These are phyloP conservation scores for Grammomys dolichurus DNA, from an alignment of 2,113 vertebrate genomes.

Conservation along the genomic window DNA sequence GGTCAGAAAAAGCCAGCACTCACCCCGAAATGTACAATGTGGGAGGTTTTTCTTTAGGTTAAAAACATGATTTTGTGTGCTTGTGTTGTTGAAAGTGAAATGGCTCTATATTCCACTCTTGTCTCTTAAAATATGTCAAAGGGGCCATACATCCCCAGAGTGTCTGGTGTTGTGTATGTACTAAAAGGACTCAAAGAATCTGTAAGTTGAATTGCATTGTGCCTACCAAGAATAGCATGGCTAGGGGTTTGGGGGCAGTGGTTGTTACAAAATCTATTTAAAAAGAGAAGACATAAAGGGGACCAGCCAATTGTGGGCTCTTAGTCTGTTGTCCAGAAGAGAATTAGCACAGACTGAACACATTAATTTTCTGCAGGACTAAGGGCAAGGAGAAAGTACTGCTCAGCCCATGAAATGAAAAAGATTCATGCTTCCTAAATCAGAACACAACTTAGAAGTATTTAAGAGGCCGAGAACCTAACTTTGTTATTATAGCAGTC, in stretches of 20 bases:
- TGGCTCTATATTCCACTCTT: conserved; percentile 60
- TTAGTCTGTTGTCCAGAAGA: not conserved
- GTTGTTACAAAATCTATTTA: not conserved
- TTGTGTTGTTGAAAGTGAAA: conserved; percentile 57
- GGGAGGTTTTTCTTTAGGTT: conserved; percentile 46
- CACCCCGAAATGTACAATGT: conserved; percentile 4
- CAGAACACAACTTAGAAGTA: not conserved
- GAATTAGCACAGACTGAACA: conserved; percentile 41
- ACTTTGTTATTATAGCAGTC: not conserved
- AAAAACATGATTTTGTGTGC: conserved; percentile 51
- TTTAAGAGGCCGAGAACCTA: conserved; percentile 4
- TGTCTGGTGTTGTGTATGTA: not conserved
- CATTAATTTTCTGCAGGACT: not conserved
- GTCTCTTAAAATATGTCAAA: conserved; percentile 47
- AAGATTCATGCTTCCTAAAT: not conserved
- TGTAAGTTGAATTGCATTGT: not conserved
- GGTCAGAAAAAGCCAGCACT: conserved; percentile 38
- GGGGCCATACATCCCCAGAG: not conserved
- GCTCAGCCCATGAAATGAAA: not conserved
- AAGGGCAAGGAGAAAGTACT: not conserved
- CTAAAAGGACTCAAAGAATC: not conserved
- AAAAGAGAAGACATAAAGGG: not conserved
- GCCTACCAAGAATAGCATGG: not conserved
- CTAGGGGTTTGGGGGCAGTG: not conserved
- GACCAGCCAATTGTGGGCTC: not conserved